Base-by-base conservation (phyloP, 1,140 invertebrate genomes). In the Venturia canescens region DNA sequence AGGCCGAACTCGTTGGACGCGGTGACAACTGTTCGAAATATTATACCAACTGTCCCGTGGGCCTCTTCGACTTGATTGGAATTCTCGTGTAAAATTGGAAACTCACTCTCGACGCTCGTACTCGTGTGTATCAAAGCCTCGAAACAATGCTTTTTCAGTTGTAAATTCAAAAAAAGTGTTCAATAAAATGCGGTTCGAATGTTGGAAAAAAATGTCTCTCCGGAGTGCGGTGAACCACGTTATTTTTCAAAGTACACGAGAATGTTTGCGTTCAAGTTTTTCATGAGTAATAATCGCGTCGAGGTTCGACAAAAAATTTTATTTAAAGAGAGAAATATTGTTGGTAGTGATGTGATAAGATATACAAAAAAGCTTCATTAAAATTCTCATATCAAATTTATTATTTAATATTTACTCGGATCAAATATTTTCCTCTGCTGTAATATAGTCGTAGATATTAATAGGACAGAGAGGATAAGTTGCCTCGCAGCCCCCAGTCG, bases 21-120 rank as follows among this genome's bases (percentile, higher is more conserved):
- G 89, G 87, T 89, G 87, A 88, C 85, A 87, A 83, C 86, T 92
- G 91, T 82, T 87, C 85, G 80, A 89, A 89, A 86, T 91, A 90
- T 85, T 87, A 88, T 85, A 84, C 84, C 70, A 82, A 84, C 79
- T 92, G 91, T 86, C 90, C 90, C 85, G 67, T 88, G 87, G 90
- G 90, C 82, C 89, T 92, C 82, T 90, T 92, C 83, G 89, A 92
- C 86, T 88, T 92, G 88, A 90, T 92, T 88, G 90, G 89, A 78
- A 82, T 80, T 27, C 80, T 82, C 75, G 78, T 82, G 74, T 83
- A 82, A 81, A 81, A 83, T 81, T 81, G 74, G 71, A 21, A 70
- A n/a, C 78, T n/a, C 27, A 63, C 21, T 53, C 21, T 38, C 53
- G 53, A 7, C 13, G 7, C 38, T 44, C 38, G 7, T 44, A 44